A percentile compares a stretch with the other conserved stretches of the same genome.
Conservation (phyloP, 1,140 invertebrate genomes). For the Panulirus ornatus region DNA sequence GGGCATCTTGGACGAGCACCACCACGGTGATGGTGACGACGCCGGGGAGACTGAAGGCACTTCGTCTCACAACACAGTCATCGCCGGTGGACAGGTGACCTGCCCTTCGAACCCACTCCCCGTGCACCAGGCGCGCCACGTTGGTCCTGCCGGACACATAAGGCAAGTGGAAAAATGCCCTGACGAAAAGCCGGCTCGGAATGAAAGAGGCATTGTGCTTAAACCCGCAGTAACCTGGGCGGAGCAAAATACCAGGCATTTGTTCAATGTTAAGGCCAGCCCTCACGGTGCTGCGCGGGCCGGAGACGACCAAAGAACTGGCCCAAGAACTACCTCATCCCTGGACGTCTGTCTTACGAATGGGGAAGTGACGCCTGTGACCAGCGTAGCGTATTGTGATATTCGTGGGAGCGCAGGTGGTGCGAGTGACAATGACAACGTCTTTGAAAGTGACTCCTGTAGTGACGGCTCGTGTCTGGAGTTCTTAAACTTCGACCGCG, state of each 20-base stretch:
- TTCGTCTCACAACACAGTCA: too few relatives aligned
- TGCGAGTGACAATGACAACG: slow-evolving; percentile 30
- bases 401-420: neutral
- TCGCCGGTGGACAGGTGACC: neutral
- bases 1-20: neutral
- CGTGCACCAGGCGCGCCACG: neutral
- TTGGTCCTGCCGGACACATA: neutral
- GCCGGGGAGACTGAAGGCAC: too few relatives aligned
- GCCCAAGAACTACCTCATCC: neutral
- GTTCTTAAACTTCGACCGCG: neutral
- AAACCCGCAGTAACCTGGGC: neutral
- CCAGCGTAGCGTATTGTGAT: neutral
- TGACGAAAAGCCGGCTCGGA: neutral
- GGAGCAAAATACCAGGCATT: neutral
- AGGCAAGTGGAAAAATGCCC: neutral
- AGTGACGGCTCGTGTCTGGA: slow-evolving; percentile 6
- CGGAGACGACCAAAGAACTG: neutral
- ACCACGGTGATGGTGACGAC: too few relatives aligned
- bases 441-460: slow-evolving; percentile 19
- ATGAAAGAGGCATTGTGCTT: neutral
- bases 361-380: neutral
- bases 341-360: neutral
- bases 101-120: neutral
- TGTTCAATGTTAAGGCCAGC: neutral
- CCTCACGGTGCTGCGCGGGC: neutral